A percentile compares a stretch with the other conserved stretches of the same genome.
Evolutionary conservation across 2,113 vertebrate species (phyloP).

Genomic region (Triplophysa dalaica): DNA sequence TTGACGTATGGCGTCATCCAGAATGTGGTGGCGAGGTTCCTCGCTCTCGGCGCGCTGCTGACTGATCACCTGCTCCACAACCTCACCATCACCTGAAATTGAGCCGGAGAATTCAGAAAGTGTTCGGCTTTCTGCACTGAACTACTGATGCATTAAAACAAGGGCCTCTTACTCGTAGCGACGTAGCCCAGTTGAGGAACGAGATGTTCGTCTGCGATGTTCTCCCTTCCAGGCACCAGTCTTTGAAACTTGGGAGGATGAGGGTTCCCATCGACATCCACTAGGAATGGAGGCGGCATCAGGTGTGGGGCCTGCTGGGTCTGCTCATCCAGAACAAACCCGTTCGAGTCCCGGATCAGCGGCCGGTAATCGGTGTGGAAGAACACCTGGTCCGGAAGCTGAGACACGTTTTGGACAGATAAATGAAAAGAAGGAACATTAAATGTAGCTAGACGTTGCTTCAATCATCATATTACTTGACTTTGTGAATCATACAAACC

Average conservation of each 20-base stretch:
- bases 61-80: conserved; percentile 96
- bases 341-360: conserved; percentile 89
- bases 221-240: conserved; percentile 93
- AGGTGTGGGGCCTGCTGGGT: conserved; percentile 98
- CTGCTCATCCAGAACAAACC: conserved; percentile 95
- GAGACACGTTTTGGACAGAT: background rate
- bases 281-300: conserved; percentile 96
- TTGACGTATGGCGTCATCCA: conserved; percentile 88
- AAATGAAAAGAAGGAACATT: background rate
- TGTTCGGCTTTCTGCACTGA: background rate
- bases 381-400: conserved; percentile 99
- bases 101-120: background rate
- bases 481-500: conserved; percentile 68
- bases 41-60: conserved; percentile 86
- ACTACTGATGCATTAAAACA: background rate
- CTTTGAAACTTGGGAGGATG: conserved; percentile 92
- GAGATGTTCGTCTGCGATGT: conserved; percentile 88
- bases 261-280: conserved; percentile 97
- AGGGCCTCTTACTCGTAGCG: conserved; percentile 86
- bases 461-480: background rate
- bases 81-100: conserved; percentile 87
- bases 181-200: conserved; percentile 95
- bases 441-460: background rate
- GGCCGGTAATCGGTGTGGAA: conserved; percentile 98
- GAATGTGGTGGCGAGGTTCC: conserved; percentile 77